Evolutionary conservation across 2,797 vertebrate species (phyloP).

Genomic region (Botia almorhae): DNA sequence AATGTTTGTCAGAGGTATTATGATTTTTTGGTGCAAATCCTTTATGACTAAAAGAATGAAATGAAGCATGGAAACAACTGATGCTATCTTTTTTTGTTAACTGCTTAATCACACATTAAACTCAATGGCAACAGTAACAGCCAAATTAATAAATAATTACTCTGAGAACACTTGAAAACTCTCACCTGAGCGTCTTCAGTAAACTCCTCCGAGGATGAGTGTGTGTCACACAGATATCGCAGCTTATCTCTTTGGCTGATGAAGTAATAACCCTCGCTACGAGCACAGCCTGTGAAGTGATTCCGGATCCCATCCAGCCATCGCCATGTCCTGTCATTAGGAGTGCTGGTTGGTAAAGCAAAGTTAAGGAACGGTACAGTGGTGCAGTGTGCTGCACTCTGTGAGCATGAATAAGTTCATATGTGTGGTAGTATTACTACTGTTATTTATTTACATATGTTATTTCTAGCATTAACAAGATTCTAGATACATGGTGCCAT

Average conservation of each 20-base stretch:
- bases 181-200: constrained; percentile 84
- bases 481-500: too few relatives aligned
- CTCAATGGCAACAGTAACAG: not conserved
- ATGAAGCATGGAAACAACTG: not conserved
- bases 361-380: constrained; percentile 77
- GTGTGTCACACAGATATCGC: constrained; percentile 84
- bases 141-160: not conserved
- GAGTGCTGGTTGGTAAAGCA: constrained; percentile 84
- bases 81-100: not conserved
- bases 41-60: not conserved
- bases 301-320: constrained; percentile 77
- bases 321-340: constrained; percentile 79
- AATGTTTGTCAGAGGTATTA: not conserved
- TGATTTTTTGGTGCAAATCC: not conserved
- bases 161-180: not conserved
- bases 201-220: constrained; percentile 76
- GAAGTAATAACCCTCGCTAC: constrained; percentile 94
- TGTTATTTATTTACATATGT: not conserved
- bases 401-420: not conserved
- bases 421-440: not conserved
- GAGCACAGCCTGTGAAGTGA: constrained; percentile 89
- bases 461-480: too few relatives aligned
- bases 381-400: not conserved
- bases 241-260: constrained; percentile 93
- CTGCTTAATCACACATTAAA: not conserved